These are phyloP conservation scores for Squalus acanthias DNA, from an alignment of 2,797 vertebrate genomes.

Conservation along the genomic window DNA sequence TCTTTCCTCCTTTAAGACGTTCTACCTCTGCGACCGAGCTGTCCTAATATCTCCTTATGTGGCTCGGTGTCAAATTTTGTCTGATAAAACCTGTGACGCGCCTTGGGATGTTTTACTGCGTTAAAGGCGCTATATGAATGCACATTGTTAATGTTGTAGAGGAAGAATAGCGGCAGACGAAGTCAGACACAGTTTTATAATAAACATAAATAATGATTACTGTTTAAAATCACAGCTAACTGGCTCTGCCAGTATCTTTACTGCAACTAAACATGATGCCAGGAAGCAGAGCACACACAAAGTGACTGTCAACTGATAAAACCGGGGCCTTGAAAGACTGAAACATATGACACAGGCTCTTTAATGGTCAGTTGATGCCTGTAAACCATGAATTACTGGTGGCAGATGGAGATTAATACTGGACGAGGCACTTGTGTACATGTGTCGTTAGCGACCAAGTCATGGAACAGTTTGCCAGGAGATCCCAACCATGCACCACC, in stretches of 20 bases:
- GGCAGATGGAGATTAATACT: background rate
- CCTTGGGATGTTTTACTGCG: background rate
- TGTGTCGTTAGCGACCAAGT: background rate
- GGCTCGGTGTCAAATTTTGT: background rate
- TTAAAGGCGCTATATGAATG: background rate
- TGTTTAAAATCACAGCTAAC: background rate
- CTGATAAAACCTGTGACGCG: too few relatives aligned
- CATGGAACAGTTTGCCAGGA: background rate
- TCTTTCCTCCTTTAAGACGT: too few relatives aligned
- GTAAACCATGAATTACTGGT: background rate
- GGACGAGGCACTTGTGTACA: background rate
- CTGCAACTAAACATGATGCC: background rate
- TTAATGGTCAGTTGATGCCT: constrained; percentile 7
- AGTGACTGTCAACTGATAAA: background rate
- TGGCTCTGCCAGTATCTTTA: background rate
- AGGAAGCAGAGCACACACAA: too few relatives aligned
- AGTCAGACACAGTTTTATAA: background rate
- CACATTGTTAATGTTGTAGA: background rate
- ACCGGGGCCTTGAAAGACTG: background rate
- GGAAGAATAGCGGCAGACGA: background rate
- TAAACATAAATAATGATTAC: constrained; percentile 4
- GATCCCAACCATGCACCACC: background rate
- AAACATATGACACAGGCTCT: background rate
- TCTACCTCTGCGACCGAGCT: background rate
- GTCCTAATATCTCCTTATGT: too few relatives aligned